Base-by-base conservation (phyloP, 1,140 invertebrate species). In the Pectinophora gossypiella region DNA sequence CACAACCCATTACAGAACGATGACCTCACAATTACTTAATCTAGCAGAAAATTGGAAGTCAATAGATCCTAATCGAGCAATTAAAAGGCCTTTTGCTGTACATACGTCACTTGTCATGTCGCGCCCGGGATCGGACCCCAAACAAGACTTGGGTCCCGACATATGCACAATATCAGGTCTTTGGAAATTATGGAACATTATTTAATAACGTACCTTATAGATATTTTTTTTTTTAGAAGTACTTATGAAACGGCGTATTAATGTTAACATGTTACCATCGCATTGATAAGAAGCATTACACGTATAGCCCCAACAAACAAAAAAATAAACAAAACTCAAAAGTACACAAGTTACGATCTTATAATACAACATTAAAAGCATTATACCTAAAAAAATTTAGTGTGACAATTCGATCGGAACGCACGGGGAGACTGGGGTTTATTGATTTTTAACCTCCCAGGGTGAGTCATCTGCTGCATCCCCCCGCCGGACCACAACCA, bases 361-460 rank as follows among this genome's bases (percentile, higher is more conserved):
- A 5, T 23, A 23, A 10, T 23, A 4, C 22, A 23, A 23, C 4
- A 23, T 4, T 23, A 23, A 23, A 23, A 10, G 10, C 4, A 5
- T 23, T 23, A 23, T 4, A 10, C 22, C 4, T 5, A 23, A 23
- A 23, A 23, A 23, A 23, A 23, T 23, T 10, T 32, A 32, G 27
- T 32, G 27, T 32, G 2, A 32, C 27, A 40, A 40, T 40, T 40
- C 36, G 36, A 40, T 40, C 36, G 36, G n/a, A 40, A 16, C 36
- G 7, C 13, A 40, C 23, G 36, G 16, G 16, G 36, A 40, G 36
- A 7, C 4, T 40, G 36, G n/a, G 36, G 69, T 70, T 79, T 82
- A 82, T 85, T 77, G 78, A 81, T 85, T 85, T 56, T 72, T 73
- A 74, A 70, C 66, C 64, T 54, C 64, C 71, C 75, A 56, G 60